Conservation (phyloP, 1,140 invertebrate species). For the Sycobia sp. region DNA sequence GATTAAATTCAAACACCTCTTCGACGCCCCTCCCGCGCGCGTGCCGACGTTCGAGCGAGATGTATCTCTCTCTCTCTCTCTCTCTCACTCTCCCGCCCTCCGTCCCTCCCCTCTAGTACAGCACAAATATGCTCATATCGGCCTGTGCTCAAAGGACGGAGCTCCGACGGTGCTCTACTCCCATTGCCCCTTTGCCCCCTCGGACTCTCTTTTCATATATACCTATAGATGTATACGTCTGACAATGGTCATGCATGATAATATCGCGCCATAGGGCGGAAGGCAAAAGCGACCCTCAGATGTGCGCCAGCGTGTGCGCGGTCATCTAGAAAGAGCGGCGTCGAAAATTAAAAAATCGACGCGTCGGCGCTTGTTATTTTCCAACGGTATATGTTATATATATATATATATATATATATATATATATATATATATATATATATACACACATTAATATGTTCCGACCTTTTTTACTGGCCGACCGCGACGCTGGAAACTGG, state of each 20-base stretch:
- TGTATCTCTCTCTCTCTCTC: neutral
- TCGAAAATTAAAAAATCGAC: conserved; percentile 25
- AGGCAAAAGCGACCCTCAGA: neutral
- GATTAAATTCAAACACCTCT: conserved; percentile 32
- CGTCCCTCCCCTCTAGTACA: too few relatives aligned
- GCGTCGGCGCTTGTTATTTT: too few relatives aligned
- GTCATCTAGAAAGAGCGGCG: conserved; percentile 11
- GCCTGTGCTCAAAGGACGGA: conserved; percentile 13
- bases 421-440: too few relatives aligned
- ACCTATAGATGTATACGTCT: neutral
- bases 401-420: too few relatives aligned
- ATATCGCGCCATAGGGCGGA: conserved; percentile 16
- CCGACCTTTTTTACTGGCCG: too few relatives aligned
- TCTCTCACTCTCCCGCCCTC: too few relatives aligned
- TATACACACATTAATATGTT: too few relatives aligned
- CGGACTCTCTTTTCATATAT: neutral
- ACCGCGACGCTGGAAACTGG: too few relatives aligned
- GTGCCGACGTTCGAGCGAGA: neutral
- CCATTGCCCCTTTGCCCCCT: neutral
- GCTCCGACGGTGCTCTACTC: neutral
- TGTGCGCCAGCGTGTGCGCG: neutral
- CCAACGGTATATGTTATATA: too few relatives aligned
- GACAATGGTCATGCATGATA: conserved; percentile 26
- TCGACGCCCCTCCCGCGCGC: neutral
- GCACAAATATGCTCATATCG: conserved; percentile 33